Conservation (phyloP, 2,888 invertebrate species). For the Desoria tigrina region DNA sequence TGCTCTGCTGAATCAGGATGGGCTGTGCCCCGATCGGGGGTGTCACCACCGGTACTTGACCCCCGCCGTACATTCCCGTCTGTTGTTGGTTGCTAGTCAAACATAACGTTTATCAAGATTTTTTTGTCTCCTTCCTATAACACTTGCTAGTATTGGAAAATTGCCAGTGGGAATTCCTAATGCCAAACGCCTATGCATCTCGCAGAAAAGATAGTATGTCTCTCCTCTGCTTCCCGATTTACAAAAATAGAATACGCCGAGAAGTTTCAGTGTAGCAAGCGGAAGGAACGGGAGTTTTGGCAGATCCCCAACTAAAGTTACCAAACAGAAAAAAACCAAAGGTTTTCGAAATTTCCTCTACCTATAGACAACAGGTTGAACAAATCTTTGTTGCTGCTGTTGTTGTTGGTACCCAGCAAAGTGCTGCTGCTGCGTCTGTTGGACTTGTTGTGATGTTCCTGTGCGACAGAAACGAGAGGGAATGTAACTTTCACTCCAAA, state of each 20-base stretch:
- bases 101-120: too few species aligned
- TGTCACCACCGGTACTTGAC: conserved; percentile 11
- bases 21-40: conserved; percentile 23
- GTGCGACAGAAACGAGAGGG: not conserved
- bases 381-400: not conserved
- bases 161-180: conserved; percentile 13
- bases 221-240: too few species aligned
- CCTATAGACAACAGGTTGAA: conserved; percentile 4
- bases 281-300: too few species aligned
- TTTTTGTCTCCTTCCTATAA: too few species aligned
- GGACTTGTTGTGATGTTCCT: conserved; percentile 3
- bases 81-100: conserved; percentile 21
- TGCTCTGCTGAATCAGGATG: conserved; percentile 33
- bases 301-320: too few species aligned
- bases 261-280: too few species aligned
- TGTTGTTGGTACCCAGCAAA: conserved; percentile 5
- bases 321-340: not conserved
- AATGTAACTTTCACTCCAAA: not conserved
- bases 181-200: conserved; percentile 13
- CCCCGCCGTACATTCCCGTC: not conserved
- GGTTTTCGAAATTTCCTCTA: not conserved
- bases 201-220: not conserved
- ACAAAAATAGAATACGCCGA: too few species aligned
- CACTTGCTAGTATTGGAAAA: conserved; percentile 16
- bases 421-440: conserved; percentile 14